Evolutionary conservation across 2,888 invertebrate genomes (phyloP), one percentile per base, ranked within the genome.

Genomic region (Drosophila ustulata): DNA sequence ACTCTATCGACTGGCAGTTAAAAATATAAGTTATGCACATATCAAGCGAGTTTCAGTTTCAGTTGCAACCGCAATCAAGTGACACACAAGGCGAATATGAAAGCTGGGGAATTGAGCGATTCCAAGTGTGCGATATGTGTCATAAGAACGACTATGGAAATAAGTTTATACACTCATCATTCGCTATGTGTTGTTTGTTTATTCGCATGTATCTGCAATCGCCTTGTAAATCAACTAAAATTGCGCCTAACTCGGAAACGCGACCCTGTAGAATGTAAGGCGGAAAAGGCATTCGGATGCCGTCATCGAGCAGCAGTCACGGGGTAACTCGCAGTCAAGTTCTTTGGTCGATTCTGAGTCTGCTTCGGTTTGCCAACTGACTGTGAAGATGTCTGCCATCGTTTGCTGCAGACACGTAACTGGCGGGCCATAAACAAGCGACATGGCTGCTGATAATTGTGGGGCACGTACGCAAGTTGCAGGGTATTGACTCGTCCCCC

Each of bases 31-130:
- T 47, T 51, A 11, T 32, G 32, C 34, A 39, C 39, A 75, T 28
- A 75, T 69, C 57, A 68, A 67, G 13, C 71, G 39, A 68, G 83
- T 79, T 79, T 86, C 28, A 28, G 28, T 28, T 28, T 30, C 81
- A 77, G 74, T 83, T 83, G 81, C 87, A 77, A 81, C 86, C 86
- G 86, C 82, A 85, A 49, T 67, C 82, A 82, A 82, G 86, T 86
- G 82, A 64, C 82, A 52, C 49, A 73, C 83, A 82, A 82, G 86
- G 82, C 80, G 65, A 59, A 49, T 66, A 32, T 46, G 46, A 46
- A 63, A 56, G 55, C 75, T 62, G 55, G 63, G 50, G 49, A 71
- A 68, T 52, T 65, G 66, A 39, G 47, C 67, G 66, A 76, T 67
- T 71, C 71, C 72, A 67, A 57, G 63, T 75, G 63, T 75, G 63